A percentile compares a stretch with the other conserved stretches of the same genome.
Evolutionary conservation across 2,113 vertebrate genomes (phyloP).

Genomic region (Pycnonotus jocosus): DNA sequence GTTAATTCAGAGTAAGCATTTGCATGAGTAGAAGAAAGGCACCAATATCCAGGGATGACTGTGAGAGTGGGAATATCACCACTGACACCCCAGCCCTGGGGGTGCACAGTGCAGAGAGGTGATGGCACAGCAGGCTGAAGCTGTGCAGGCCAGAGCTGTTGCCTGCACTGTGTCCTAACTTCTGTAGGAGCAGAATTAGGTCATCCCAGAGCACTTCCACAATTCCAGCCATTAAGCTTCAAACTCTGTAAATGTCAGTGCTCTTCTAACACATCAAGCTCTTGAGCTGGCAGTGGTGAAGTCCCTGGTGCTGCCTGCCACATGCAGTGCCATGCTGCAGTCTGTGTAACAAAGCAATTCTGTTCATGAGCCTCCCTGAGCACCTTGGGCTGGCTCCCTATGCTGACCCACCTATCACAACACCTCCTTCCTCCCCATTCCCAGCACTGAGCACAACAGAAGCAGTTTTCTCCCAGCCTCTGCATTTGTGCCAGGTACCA

Average conservation of each 20-base stretch:
- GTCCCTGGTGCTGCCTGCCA: not conserved
- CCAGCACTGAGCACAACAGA: not conserved
- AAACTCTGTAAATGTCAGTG: not conserved
- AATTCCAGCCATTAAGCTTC: not conserved
- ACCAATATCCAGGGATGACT: accelerated
- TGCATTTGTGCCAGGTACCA: not conserved
- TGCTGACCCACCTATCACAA: accelerated
- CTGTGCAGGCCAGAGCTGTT: not conserved
- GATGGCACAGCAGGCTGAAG: not conserved
- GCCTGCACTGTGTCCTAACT: not conserved
- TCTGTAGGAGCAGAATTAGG: not conserved
- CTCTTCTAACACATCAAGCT: not conserved
- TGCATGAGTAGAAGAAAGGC: not conserved
- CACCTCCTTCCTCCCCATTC: not conserved
- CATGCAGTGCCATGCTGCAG: not conserved
- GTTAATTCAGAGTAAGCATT: not conserved
- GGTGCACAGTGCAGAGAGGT: accelerated
- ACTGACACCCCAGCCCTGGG: accelerated
- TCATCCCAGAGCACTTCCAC: not conserved
- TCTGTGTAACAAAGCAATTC: no score
- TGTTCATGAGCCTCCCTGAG: not conserved
- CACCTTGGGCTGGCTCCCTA: not conserved
- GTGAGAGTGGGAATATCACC: not conserved
- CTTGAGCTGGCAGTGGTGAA: not conserved
- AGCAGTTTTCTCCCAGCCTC: not conserved